These are phyloP conservation scores for Hydropsyche betteni DNA, from an alignment of 2,888 invertebrate species.

Conservation along the genomic window DNA sequence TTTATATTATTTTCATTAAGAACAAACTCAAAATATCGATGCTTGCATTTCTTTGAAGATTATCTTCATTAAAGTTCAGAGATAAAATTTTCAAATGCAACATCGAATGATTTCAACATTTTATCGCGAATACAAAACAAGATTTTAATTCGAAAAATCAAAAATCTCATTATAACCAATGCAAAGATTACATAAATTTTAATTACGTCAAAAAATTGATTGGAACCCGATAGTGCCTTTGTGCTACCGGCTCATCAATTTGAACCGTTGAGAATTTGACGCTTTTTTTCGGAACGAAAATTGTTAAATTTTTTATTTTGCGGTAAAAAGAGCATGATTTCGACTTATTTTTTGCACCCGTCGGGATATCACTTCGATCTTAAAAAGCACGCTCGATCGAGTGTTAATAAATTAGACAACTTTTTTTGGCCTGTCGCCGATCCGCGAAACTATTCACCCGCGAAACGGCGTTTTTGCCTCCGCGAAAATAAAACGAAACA, in stretches of 20 bases:
- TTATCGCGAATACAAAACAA: too few relatives aligned
- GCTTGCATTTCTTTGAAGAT: too few relatives aligned
- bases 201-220: slow-evolving; percentile 16
- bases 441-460: background rate
- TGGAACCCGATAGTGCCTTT: background rate
- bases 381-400: slow-evolving; percentile 6
- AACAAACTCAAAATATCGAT: too few relatives aligned
- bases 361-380: slow-evolving; percentile 24
- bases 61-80: too few relatives aligned
- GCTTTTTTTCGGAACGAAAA: slow-evolving; percentile 1
- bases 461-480: background rate
- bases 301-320: slow-evolving; percentile 8
- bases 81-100: too few relatives aligned
- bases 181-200: background rate
- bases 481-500: too few relatives aligned
- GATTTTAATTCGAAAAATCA: too few relatives aligned
- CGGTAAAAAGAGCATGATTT: background rate
- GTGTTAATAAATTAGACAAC: slow-evolving; percentile 14
- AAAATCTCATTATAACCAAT: too few relatives aligned
- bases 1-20: too few relatives aligned
- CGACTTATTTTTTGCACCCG: background rate
- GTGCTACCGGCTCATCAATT: slow-evolving; percentile 21
- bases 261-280: slow-evolving; percentile 3
- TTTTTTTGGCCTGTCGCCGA: background rate
- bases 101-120: too few relatives aligned